Base-by-base conservation (phyloP, 2,113 vertebrate genomes). In the Onychorhynchus coronatus region DNA sequence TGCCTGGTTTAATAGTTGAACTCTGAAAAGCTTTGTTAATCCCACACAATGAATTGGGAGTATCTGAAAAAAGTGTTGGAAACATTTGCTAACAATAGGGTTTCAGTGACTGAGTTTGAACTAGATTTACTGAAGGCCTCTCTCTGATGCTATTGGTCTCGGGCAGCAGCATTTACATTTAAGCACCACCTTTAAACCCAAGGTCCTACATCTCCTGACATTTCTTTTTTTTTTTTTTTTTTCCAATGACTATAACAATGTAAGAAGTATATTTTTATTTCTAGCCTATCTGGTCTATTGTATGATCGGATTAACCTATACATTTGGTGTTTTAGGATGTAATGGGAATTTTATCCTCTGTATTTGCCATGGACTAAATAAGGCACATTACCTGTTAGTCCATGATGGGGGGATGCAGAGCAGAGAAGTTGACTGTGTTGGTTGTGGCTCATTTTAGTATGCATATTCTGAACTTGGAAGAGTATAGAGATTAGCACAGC, bases 61-160 rank as follows among this genome's bases (percentile, higher is more conserved):
- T 35, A 44, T 27, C 13, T 50, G 78, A 49, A 89, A 52, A 27
- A 78, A 73, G 10, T 6, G 4, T 17, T 65, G 44, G 67, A 63
- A 89, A 62, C 0, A 0, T 8, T 84, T 89, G 16, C 27, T 91
- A 67, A 6, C 5, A 30, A 1, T 12, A 33, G 13, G 1, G 3
- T 71, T 91, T 86, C 53, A 44, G 35, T 13, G 6, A 5, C 20
- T 58, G 4, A 25, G 2, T 72, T 75, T 72, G 41, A 68, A 18
- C 59, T 30, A 12, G 2, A 19, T 35, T 83, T 55, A 14, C 5
- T 67, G 9, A 78, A 78, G 67, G 6, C 8, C 8, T 70, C 35
- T 73, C 27, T 82, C 21, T 42, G 17, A 41, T 42, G 41, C 2
- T 4, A 14, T 73, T 33, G 7, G 35, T 89, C 30, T 59, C 25